Evolutionary conservation across 2,888 invertebrate species (phyloP).

Genomic region (Pseudococcus viburni): DNA sequence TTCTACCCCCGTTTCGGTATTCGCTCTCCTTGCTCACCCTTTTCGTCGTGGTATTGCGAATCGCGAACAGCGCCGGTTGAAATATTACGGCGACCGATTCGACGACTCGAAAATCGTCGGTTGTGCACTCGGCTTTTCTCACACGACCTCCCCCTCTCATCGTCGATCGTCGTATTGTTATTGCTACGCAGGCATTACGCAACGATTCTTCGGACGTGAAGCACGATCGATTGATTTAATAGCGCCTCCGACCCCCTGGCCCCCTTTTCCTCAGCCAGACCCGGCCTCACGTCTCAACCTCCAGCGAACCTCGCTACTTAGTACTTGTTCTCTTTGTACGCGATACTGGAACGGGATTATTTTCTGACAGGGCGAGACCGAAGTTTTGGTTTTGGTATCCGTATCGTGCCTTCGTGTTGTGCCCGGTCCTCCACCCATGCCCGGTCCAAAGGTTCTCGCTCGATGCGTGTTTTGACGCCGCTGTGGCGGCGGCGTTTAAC

Average conservation of each 20-base stretch:
- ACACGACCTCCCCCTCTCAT: not conserved
- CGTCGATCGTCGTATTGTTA: not conserved
- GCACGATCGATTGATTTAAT: constrained; percentile 37
- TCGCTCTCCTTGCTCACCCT: not conserved
- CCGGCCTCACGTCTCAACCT: not conserved
- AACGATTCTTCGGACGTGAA: not conserved
- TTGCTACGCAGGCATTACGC: not conserved
- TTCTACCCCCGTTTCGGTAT: not conserved
- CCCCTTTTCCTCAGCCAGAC: not conserved
- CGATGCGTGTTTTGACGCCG: no score
- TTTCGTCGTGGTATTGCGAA: no score
- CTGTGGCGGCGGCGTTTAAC: no score
- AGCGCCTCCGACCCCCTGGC: not conserved
- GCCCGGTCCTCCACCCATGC: no score
- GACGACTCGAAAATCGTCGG: not conserved
- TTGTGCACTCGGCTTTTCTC: not conserved
- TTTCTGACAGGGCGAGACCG: no score
- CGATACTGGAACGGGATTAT: not conserved
- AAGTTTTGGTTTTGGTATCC: no score
- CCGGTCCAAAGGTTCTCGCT: no score
- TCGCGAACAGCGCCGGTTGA: not conserved
- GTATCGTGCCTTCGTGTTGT: no score
- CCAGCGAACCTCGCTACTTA: not conserved
- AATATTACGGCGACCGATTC: no score
- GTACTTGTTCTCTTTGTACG: not conserved